Conservation (phyloP, 2,113 vertebrate species). For the Caretta caretta region DNA sequence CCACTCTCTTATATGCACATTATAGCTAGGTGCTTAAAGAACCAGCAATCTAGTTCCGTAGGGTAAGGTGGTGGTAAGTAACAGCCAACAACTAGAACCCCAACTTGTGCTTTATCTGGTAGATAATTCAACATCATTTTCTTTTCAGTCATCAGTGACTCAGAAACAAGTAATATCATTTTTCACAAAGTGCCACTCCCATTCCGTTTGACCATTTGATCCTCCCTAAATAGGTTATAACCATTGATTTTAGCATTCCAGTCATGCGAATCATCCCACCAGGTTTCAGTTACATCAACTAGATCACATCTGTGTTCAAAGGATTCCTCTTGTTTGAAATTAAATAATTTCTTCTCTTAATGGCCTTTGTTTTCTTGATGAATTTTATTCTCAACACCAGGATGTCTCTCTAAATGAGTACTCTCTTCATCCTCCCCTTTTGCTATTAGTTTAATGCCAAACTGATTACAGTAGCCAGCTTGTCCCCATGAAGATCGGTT, state of each 20-base stretch:
- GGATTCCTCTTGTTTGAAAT: background rate
- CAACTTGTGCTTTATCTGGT: background rate
- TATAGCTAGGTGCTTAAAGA: background rate
- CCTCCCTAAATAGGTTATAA: background rate
- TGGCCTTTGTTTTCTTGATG: background rate
- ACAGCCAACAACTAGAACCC: background rate
- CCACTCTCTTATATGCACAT: background rate
- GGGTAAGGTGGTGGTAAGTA: background rate
- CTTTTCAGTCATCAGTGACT: background rate
- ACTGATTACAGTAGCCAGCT: background rate
- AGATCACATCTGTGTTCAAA: background rate
- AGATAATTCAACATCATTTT: background rate
- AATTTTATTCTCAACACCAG: background rate
- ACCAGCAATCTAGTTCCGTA: background rate
- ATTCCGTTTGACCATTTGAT: background rate
- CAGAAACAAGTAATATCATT: background rate
- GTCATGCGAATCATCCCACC: background rate
- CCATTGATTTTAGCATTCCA: background rate
- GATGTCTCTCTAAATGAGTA: background rate
- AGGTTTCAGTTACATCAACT: background rate
- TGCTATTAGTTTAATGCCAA: background rate
- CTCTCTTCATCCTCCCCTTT: background rate
- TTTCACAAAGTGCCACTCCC: background rate
- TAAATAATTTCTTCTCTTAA: background rate
- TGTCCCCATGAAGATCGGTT: background rate